Base-by-base conservation (phyloP, 2,888 invertebrate genomes). In the Thera obeliscata region DNA sequence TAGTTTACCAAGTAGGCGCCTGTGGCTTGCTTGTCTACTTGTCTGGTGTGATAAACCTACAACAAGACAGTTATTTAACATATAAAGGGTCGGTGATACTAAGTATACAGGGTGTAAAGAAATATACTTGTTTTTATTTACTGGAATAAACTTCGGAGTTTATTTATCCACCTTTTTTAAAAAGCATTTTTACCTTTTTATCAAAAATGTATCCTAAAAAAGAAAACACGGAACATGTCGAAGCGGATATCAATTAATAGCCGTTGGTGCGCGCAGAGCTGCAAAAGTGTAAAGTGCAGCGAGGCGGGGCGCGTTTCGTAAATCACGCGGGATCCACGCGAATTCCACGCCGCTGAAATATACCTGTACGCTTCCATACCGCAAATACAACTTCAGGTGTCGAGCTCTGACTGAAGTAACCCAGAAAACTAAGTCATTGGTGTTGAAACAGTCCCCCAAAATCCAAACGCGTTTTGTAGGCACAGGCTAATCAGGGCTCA, bases 281-380 rank as follows among this genome's bases (percentile, higher is more conserved):
- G 92, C 88, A 91, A 92, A 92, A 91, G 90, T 93, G 92, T 92
- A 91, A 92, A 93, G 86, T 88, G 90, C 92, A 91, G 81, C 79
- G 87, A 89, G 84, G 88, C 92, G 83, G 86, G 81, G 84, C 83
- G 88, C 87, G 86, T 88, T 88, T 80, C 89, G 91, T 92, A 91
- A 91, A 91, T 91, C 92, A 91, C 87, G 84, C 80, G 78, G 80
- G 84, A 81, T 83, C 80, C 83, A 86, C 86, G 84, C 83, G 84
- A 85, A 88, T 87, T 72, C 87, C 87, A 84, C 87, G 82, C 81
- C 85, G 83, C 86, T 86, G 86, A 87, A 88, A 87, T 84, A 86
- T 81, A 74, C 76, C 76, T 66, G 64, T 65, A 64, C 64, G 36
- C 60, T 71, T 71, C 68, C 72, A 70, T 58, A 66, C 68, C 66